Conservation (phyloP, 2,888 invertebrate genomes). For the Mythimna impura region DNA sequence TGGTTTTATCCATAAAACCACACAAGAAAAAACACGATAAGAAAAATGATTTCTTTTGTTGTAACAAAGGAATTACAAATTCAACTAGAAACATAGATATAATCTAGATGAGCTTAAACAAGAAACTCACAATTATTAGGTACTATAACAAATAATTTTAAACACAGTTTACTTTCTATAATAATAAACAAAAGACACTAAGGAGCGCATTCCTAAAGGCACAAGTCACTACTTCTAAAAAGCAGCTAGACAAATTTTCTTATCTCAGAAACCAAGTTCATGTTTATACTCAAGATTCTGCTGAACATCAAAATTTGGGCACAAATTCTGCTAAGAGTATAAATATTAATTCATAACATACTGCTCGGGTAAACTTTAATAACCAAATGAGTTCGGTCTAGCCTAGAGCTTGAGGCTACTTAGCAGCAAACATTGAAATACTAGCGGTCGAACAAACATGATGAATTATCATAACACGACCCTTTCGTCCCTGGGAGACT, state of each 20-base stretch:
- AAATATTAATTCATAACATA: slow-evolving; percentile 19
- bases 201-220: too few relatives aligned
- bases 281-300: background rate
- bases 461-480: slow-evolving; percentile 38
- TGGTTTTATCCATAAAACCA: too few relatives aligned
- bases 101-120: too few relatives aligned
- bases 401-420: background rate
- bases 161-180: too few relatives aligned
- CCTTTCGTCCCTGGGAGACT: slow-evolving; percentile 25
- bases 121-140: too few relatives aligned
- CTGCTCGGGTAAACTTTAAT: slow-evolving; percentile 21
- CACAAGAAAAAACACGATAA: too few relatives aligned
- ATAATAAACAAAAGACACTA: too few relatives aligned
- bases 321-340: slow-evolving; percentile 7
- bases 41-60: too few relatives aligned
- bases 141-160: too few relatives aligned
- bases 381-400: slow-evolving; percentile 26
- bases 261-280: background rate
- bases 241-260: background rate
- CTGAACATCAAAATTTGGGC: background rate
- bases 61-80: too few relatives aligned
- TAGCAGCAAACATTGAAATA: slow-evolving; percentile 30
- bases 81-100: too few relatives aligned
- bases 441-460: slow-evolving; percentile 22
- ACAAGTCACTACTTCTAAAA: too few relatives aligned